Percentiles rank a stretch among this genome's conserved stretches.
Conservation (phyloP, 2,888 invertebrate species). For the Scrobipalpa costella region DNA sequence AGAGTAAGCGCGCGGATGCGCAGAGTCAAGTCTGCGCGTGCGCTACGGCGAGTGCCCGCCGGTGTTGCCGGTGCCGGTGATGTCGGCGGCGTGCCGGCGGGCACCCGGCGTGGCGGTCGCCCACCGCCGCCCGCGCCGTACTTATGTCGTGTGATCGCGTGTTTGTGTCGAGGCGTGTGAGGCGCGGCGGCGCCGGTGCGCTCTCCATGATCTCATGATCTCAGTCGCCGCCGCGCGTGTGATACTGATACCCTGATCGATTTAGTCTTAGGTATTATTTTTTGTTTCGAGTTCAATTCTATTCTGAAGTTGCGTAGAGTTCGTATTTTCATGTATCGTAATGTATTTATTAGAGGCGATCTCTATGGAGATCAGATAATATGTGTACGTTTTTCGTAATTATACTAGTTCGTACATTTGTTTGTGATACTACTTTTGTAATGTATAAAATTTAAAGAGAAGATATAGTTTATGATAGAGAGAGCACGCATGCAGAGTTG, state of each 20-base stretch:
- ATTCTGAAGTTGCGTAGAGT: slow-evolving; percentile 77
- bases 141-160: slow-evolving; percentile 62
- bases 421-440: slow-evolving; percentile 83
- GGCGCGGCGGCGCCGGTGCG: slow-evolving; percentile 67
- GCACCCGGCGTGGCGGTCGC: slow-evolving; percentile 54
- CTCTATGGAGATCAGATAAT: slow-evolving; percentile 58
- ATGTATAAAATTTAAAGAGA: slow-evolving; percentile 76
- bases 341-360: slow-evolving; percentile 76
- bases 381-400: slow-evolving; percentile 76
- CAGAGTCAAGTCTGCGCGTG: slow-evolving; percentile 45
- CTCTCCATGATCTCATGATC: slow-evolving; percentile 73
- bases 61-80: slow-evolving; percentile 38
- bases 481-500: slow-evolving; percentile 68
- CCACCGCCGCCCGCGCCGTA: slow-evolving; percentile 57
- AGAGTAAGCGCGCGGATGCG: slow-evolving; percentile 64
- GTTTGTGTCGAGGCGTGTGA: slow-evolving; percentile 55
- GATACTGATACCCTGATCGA: slow-evolving; percentile 73
- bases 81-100: slow-evolving; percentile 54
- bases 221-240: slow-evolving; percentile 75
- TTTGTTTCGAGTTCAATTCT: slow-evolving; percentile 78
- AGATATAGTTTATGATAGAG: slow-evolving; percentile 72
- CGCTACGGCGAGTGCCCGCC: slow-evolving; percentile 35
- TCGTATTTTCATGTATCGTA: slow-evolving; percentile 73
- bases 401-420: slow-evolving; percentile 81
- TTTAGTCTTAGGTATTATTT: slow-evolving; percentile 76